Evolutionary conservation across 2,113 vertebrate species (phyloP), one percentile per base, ranked within the genome.

Genomic region (Oryzias melastigma): DNA sequence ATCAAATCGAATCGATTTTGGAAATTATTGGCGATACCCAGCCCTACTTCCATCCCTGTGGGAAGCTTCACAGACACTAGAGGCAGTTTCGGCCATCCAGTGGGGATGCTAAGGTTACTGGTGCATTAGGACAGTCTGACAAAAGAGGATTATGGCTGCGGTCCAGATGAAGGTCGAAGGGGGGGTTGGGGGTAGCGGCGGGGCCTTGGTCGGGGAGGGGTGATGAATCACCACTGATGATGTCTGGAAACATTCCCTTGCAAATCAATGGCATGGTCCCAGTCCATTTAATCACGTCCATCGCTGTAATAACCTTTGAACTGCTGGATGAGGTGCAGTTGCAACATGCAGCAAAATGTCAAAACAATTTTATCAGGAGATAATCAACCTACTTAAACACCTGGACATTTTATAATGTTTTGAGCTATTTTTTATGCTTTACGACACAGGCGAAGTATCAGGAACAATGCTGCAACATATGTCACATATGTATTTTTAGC

Each of bases 401-500:
- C 45, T 7, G 42, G 49, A 44, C 1, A 13, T 29, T 16, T 35
- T 6, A 35, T 8, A 41, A 5, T 6, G 13, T n/a, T 14, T 43
- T 42, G 8, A 10, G 52, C 16, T 22, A 22, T 22, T 22, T 22
- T 58, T 58, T 50, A 29, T 29, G 54, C 54, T 55, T 62, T 51
- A 19, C 17, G 29, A 47, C 19, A 57, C 40, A 18, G 52, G 58
- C 25, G 52, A 65, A 65, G 47, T 65, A 65, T 58, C 63, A 52
- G 60, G 48, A 64, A 24, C 63, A 20, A 18, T 15, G 22, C 50
- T 43, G 20, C 35, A 75, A 69, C 65, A 83, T 73, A 66, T 81
- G 66, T 74, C 70, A 73, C 50, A 76, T 59, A 29, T 41, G 45
- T 92, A 91, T 92, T 92, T 90, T 88, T 91, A 90, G 89, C 75